phyloP scores from a whole-genome alignment of 2,888 invertebrate genomes.

The Coremacera marginata region DNA sequence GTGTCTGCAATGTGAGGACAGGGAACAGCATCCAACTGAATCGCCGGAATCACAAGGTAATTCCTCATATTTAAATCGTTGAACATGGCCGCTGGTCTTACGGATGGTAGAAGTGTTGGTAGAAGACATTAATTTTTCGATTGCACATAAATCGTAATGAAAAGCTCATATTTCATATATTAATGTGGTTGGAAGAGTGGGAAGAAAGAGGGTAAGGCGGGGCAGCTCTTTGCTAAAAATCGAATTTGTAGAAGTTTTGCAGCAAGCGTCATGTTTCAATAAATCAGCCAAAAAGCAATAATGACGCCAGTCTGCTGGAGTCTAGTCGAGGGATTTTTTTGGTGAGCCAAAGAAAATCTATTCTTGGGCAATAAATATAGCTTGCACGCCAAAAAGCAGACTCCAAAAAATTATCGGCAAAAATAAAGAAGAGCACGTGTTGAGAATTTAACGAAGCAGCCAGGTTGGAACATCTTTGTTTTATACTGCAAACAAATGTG shows the following conservation, averaged over 20 bases:
- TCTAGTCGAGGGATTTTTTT: not conserved
- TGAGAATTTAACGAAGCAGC: not conserved
- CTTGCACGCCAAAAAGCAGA: not conserved
- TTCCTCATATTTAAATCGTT: constrained; percentile 27
- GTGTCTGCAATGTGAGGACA: not conserved
- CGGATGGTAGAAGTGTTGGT: not conserved
- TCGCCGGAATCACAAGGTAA: constrained; percentile 11
- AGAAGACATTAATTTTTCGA: constrained; percentile 28
- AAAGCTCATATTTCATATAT: constrained; percentile 49
- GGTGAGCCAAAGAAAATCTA: not conserved
- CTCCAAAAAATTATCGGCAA: not conserved
- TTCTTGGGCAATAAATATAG: constrained; percentile 11
- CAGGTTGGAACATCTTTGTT: not conserved
- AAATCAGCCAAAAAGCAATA: constrained; percentile 24
- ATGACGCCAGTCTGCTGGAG: not conserved
- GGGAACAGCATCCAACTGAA: not conserved
- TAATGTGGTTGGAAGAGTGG: constrained; percentile 17
- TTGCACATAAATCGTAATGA: constrained; percentile 50
- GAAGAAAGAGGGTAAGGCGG: too few species aligned
- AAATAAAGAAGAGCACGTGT: not conserved
- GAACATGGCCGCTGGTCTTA: not conserved
- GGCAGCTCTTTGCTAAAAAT: not conserved
- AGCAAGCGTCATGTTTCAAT: not conserved
- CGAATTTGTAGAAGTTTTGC: not conserved
- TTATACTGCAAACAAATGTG: not conserved